phyloP scores from a whole-genome alignment of 1,140 invertebrate genomes.

The Hylyphantes graminicola region DNA sequence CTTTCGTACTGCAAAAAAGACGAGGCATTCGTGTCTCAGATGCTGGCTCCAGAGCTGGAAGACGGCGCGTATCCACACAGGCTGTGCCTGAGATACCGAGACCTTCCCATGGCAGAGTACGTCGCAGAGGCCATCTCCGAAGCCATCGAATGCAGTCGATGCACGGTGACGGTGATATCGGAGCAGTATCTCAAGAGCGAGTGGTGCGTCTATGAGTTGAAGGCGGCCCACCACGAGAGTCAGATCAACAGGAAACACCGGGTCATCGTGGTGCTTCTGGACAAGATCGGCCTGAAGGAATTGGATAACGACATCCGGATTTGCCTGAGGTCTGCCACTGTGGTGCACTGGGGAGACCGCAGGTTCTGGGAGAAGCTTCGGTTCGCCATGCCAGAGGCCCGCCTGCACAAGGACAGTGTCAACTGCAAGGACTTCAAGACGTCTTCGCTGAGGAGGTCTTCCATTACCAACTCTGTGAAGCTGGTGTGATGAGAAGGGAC shows the following conservation, averaged over 20 bases:
- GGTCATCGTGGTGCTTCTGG: conserved; percentile 79
- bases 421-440: conserved; percentile 53
- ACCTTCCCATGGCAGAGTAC: conserved; percentile 86
- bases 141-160: conserved; percentile 86
- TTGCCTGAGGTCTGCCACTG: conserved; percentile 57
- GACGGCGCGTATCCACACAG: conserved; percentile 83
- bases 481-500: conserved; percentile 55
- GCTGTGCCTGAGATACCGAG: conserved; percentile 88
- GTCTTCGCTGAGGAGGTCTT: conserved; percentile 48
- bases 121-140: conserved; percentile 90
- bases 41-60: conserved; percentile 86
- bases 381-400: conserved; percentile 84
- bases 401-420: conserved; percentile 44
- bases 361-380: conserved; percentile 94
- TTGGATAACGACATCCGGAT: conserved; percentile 61
- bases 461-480: conserved; percentile 58
- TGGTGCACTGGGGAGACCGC: conserved; percentile 76
- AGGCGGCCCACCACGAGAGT: conserved; percentile 90
- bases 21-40: conserved; percentile 87
- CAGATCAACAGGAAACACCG: conserved; percentile 78
- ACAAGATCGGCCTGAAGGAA: conserved; percentile 61
- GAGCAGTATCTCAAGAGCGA: conserved; percentile 94
- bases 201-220: conserved; percentile 93
- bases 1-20: conserved; percentile 93
- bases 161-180: conserved; percentile 91